Percentiles rank a stretch among this genome's conserved stretches.
Conservation (phyloP, 2,113 vertebrate genomes). For the Charadrius vociferus region DNA sequence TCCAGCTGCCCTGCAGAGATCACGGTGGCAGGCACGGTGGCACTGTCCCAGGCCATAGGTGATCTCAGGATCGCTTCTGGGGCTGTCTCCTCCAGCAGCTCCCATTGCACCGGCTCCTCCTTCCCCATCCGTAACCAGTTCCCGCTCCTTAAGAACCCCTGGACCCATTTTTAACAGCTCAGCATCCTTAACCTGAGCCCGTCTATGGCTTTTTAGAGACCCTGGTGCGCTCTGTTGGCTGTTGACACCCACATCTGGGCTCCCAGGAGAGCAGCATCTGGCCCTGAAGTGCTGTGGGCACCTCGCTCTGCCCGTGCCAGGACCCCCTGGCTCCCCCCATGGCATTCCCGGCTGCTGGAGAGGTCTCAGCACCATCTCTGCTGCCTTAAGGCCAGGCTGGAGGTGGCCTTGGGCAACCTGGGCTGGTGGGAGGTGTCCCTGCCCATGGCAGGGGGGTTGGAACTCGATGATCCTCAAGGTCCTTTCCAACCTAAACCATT, state of each 20-base stretch:
- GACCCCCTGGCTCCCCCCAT: background rate
- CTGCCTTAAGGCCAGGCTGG: no score
- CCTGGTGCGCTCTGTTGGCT: rapidly evolving
- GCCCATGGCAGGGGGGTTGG: no score
- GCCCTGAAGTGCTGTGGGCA: no score
- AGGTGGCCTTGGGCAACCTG: no score
- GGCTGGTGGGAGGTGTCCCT: no score
- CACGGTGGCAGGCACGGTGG: background rate
- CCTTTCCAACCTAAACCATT: no score
- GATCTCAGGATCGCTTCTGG: background rate
- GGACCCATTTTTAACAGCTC: background rate
- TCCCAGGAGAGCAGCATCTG: background rate
- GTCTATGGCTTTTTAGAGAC: background rate
- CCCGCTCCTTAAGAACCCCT: background rate
- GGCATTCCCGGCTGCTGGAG: background rate
- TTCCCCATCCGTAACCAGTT: background rate
- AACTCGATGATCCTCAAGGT: no score
- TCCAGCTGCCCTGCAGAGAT: background rate
- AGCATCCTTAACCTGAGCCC: background rate
- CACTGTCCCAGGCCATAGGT: background rate
- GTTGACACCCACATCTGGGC: background rate
- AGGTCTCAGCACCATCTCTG: background rate
- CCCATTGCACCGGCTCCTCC: background rate
- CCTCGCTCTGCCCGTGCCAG: background rate
- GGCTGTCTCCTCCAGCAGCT: background rate